Evolutionary conservation across 2,888 invertebrate species (phyloP), one percentile per base, ranked within the genome.

Genomic region (Dimorphilus gyrociliatus): DNA sequence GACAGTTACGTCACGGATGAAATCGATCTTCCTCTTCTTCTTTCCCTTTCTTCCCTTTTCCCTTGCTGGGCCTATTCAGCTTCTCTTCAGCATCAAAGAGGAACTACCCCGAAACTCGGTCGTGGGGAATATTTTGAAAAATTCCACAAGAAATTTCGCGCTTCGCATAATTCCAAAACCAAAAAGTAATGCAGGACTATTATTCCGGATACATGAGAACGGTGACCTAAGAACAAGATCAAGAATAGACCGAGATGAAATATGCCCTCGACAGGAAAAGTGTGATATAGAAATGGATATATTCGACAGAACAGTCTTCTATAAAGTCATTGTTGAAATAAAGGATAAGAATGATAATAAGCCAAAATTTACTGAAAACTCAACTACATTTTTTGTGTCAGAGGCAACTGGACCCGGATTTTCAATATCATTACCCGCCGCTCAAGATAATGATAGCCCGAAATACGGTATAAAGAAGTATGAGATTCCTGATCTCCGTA

Each of bases 341-440:
- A 14, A 21, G 14, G 35, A 35, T 16, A 23, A 32, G 4, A 35
- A 35, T 21, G 35, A 35, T 13, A 32, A 35, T 27, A 14, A 19
- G 7, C 35, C 35, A 12, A 16, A 29, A 13, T 35, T 35, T 24
- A 27, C 32, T 8, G 27, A 29, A 15, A 13, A n/a, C 15, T 23
- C 26, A 10, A 32, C 32, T 17, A 15, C 25, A 2, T 23, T 29
- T 14, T 14, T 21, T 15, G 23, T 35, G n/a, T 26, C 29, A 2
- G 35, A 35, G 30, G 32, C 35, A 3, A 29, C 32, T 8, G 12
- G 23, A 7, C 28, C 29, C 8, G 35, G 35, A 12, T 26, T 18
- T 17, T 29, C 26, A 15, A 29, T 32, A 23, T 27, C 24, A 15
- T 27, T 35, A 6, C 32, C 35, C 5, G 21, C 28, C 8, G 32